phyloP scores from a whole-genome alignment of 2,888 invertebrate species.

The Nephrotoma guestfalica region DNA sequence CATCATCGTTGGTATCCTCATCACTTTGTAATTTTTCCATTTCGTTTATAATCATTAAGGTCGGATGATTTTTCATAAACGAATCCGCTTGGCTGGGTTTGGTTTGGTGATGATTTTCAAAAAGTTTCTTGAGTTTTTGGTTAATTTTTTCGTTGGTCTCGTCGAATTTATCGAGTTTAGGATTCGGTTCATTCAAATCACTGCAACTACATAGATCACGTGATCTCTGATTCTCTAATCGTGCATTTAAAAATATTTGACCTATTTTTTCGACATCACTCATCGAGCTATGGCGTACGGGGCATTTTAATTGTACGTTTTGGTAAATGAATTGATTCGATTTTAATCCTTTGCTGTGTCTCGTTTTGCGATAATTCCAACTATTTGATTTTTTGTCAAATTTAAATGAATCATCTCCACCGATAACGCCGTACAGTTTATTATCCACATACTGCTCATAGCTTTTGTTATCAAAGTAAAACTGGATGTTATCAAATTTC shows the following conservation, averaged over 20 bases:
- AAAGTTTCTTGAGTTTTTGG: conserved; percentile 19
- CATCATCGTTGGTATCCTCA: neutral
- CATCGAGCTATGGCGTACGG: neutral
- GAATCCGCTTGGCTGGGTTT: neutral
- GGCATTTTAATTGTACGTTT: neutral
- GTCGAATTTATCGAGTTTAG: conserved; percentile 1
- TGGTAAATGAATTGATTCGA: neutral
- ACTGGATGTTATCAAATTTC: conserved; percentile 12
- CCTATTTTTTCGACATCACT: conserved; percentile 1
- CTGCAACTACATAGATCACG: conserved; percentile 5
- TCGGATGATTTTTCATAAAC: neutral
- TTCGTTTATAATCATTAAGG: neutral
- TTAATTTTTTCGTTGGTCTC: conserved; percentile 18
- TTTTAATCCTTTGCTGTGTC: neutral
- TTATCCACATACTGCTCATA: conserved; percentile 13
- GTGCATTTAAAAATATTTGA: conserved; percentile 1
- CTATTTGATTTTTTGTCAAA: conserved; percentile 9
- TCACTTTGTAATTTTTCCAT: neutral
- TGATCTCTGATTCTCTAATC: neutral
- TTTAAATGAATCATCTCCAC: neutral
- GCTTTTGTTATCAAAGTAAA: conserved; percentile 13
- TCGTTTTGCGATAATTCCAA: conserved; percentile 11
- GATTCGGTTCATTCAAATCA: conserved; percentile 13
- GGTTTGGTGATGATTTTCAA: conserved; percentile 11
- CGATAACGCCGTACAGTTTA: conserved; percentile 12